These are phyloP conservation scores for Cydia pomonella DNA, from an alignment of 1,140 invertebrate genomes.

Conservation along the genomic window DNA sequence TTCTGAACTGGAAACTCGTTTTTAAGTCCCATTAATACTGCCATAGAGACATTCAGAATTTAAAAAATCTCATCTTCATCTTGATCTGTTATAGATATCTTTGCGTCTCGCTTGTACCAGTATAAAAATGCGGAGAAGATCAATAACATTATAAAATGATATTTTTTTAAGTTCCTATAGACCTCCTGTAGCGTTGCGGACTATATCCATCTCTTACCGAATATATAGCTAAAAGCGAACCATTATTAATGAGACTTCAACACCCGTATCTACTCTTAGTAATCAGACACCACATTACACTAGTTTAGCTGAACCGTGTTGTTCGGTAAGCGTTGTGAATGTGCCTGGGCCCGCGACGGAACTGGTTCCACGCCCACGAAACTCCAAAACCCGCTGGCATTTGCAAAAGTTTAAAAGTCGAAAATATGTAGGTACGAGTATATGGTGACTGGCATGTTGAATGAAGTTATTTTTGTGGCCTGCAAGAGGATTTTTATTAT, in stretches of 20 bases:
- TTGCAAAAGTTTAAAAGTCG: constrained; percentile 42
- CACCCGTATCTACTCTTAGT: neutral
- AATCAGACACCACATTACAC: too few species aligned
- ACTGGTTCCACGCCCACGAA: constrained; percentile 50
- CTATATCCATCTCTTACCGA: neutral
- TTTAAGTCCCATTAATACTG: constrained; percentile 13
- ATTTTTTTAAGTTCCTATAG: too few species aligned
- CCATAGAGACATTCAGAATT: too few species aligned
- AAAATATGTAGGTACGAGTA: constrained; percentile 9
- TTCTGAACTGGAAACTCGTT: neutral
- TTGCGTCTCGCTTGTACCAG: too few species aligned
- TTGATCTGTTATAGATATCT: neutral
- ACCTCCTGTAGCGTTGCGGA: neutral
- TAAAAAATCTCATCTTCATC: too few species aligned
- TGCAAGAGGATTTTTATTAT: neutral
- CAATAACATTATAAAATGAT: too few species aligned
- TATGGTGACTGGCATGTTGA: neutral
- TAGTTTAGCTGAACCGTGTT: too few species aligned
- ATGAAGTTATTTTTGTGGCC: neutral
- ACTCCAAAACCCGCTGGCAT: constrained; percentile 39
- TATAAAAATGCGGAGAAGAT: too few species aligned
- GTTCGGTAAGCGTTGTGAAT: neutral
- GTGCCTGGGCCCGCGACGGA: neutral
- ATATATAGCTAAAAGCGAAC: neutral
- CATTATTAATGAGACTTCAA: neutral